Base-by-base conservation (phyloP, 2,113 vertebrate genomes). In the Tinamus guttatus region DNA sequence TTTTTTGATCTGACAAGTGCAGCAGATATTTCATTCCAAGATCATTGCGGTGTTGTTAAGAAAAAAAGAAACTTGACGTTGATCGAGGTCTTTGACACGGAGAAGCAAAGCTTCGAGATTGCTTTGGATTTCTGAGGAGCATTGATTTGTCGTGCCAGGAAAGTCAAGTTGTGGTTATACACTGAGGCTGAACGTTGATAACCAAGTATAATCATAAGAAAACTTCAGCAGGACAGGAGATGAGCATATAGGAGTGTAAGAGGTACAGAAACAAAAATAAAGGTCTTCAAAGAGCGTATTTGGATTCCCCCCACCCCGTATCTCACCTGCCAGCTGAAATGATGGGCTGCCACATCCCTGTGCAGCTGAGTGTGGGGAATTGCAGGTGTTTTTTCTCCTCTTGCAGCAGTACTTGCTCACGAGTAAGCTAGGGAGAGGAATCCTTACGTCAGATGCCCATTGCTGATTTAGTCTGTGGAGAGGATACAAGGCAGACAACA, bases 361-460 rank as follows among this genome's bases (percentile, higher is more conserved):
- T 0, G 0, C 34, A 74, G 36, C 38, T 81, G 52, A 32, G 11
- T 0, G 0, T 0, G 6, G 41, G 52, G 76, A 71, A 45, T 38
- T 0, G 0, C 22, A 51, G 80, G 68, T 83, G 87, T 18, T 45
- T 92, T 92, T 90, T 59, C 3, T 1, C 67, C 56, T 92, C 27
- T 45, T 90, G 30, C 63, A 67, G 85, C 24, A 2, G 8, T 19
- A 56, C 34, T 82, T 0, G 0, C 40, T 85, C 30, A 2, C 43
- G 41, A 5, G 24, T 62, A 51, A 75, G 40, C 49, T n/a, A 15
- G 62, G 65, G 68, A 58, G 62, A 64, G 64, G 47, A 74, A 85
- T 92, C 59, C 49, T 91, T 80, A 21, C 56, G 43, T 80, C 51
- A 54, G 25, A 41, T 56, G 81, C 0, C 77, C 13, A 2, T 73